Evolutionary conservation across 2,888 invertebrate genomes (phyloP).

Genomic region (Thereva nobilitata): DNA sequence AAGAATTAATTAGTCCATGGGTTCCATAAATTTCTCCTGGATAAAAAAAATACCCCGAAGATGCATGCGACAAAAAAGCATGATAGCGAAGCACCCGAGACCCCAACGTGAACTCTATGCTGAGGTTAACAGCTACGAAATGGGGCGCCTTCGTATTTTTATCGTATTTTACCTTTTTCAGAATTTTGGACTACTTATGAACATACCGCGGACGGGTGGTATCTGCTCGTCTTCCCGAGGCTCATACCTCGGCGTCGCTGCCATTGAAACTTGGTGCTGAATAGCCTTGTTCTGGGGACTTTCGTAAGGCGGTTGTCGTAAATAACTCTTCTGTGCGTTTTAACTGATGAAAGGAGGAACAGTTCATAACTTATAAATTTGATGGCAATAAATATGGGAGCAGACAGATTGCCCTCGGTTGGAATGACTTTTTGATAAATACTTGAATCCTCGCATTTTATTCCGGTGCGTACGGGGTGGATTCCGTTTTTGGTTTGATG

Average conservation of each 20-base stretch:
- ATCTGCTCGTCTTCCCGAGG: too few relatives aligned
- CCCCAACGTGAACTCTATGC: not conserved
- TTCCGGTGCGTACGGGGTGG: constrained; percentile 19
- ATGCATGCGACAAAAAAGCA: constrained; percentile 26
- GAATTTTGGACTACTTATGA: constrained; percentile 28
- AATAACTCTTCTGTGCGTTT: constrained; percentile 29
- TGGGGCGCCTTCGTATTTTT: constrained; percentile 24
- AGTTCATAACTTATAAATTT: constrained; percentile 34
- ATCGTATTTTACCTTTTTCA: constrained; percentile 17
- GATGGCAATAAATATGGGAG: constrained; percentile 29
- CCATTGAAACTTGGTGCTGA: too few relatives aligned
- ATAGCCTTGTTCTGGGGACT: too few relatives aligned
- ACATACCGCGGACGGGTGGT: not conserved
- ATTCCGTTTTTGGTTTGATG: constrained; percentile 23
- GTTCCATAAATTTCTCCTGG: constrained; percentile 51
- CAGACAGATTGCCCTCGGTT: constrained; percentile 17
- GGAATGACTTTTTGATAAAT: constrained; percentile 28
- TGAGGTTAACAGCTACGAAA: constrained; percentile 2
- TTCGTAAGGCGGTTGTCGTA: constrained; percentile 17
- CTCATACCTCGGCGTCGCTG: too few relatives aligned
- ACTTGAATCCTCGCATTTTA: constrained; percentile 7
- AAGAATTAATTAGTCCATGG: constrained; percentile 54
- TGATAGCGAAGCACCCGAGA: constrained; percentile 6
- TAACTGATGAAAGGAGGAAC: constrained; percentile 29
- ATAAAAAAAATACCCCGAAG: constrained; percentile 29